Percentiles rank a stretch among this genome's conserved stretches.
These are phyloP conservation scores for Crepidodera aurea DNA, from an alignment of 2,888 invertebrate genomes.

Conservation along the genomic window DNA sequence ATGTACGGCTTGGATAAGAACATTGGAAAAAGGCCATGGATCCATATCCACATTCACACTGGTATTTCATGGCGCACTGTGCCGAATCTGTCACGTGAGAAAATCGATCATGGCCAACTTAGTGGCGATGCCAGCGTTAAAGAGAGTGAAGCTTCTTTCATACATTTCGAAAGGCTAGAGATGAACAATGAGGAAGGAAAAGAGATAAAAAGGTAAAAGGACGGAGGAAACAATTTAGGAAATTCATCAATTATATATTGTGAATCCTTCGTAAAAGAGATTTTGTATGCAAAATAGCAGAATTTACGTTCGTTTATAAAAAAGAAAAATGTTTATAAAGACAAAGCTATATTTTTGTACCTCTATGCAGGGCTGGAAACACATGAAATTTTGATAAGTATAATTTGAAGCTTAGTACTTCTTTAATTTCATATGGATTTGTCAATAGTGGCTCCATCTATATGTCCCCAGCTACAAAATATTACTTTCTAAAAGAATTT, in stretches of 20 bases:
- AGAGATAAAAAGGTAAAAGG: background rate
- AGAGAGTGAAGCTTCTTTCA: slow-evolving; percentile 9
- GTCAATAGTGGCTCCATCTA: too few species aligned
- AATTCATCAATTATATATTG: background rate
- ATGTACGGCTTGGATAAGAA: slow-evolving; percentile 5
- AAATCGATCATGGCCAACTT: slow-evolving; percentile 33
- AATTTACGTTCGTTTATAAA: too few species aligned
- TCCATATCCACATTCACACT: slow-evolving; percentile 14
- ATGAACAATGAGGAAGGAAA: background rate
- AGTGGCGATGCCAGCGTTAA: slow-evolving; percentile 13
- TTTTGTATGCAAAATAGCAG: too few species aligned
- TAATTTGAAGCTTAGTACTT: too few species aligned
- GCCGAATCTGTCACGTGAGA: slow-evolving; percentile 34
- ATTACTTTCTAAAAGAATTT: too few species aligned
- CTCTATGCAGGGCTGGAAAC: too few species aligned
- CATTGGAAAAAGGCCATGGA: slow-evolving; percentile 5
- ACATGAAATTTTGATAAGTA: too few species aligned
- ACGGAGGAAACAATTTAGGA: background rate
- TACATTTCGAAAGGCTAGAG: background rate
- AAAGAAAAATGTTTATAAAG: too few species aligned
- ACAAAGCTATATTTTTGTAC: too few species aligned
- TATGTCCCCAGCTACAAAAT: too few species aligned
- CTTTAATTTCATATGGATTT: too few species aligned
- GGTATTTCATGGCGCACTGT: slow-evolving; percentile 16
- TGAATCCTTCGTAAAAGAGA: too few species aligned